Conservation (phyloP, 1,140 invertebrate species). For the Heliconius congener region DNA sequence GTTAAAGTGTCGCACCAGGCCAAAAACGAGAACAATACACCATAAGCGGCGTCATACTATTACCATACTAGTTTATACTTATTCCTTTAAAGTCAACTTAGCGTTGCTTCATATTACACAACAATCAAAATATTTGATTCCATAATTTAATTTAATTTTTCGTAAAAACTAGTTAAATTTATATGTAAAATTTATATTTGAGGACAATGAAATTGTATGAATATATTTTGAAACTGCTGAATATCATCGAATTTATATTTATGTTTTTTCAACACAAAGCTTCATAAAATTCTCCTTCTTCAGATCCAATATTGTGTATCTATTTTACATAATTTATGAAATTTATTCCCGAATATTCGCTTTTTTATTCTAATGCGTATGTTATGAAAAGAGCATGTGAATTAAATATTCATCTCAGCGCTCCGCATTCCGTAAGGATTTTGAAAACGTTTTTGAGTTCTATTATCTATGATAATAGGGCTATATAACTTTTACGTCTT, state of each 20-base stretch:
- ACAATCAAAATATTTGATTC: too few species aligned
- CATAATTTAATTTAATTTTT: too few species aligned
- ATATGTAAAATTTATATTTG: too few species aligned
- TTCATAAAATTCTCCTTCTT: conserved; percentile 1
- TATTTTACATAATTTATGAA: conserved; percentile 35
- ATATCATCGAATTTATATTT: neutral
- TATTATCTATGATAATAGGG: neutral
- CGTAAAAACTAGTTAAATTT: too few species aligned
- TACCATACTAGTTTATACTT: too few species aligned
- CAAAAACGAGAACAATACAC: too few species aligned
- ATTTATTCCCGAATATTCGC: conserved; percentile 30
- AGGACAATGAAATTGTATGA: too few species aligned
- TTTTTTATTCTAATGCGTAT: conserved; percentile 33
- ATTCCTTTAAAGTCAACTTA: too few species aligned
- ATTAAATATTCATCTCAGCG: conserved; percentile 26
- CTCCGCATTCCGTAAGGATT: neutral
- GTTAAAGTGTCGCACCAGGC: too few species aligned
- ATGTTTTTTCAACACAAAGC: neutral
- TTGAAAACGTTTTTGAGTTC: neutral
- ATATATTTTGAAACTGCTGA: neutral
- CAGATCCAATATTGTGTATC: conserved; percentile 5
- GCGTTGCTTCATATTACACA: too few species aligned
- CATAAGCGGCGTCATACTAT: too few species aligned
- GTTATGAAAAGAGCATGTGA: conserved; percentile 29
- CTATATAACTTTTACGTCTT: neutral